These are phyloP conservation scores for Okapia johnstoni DNA, from an alignment of 2,113 vertebrate genomes.

Conservation along the genomic window DNA sequence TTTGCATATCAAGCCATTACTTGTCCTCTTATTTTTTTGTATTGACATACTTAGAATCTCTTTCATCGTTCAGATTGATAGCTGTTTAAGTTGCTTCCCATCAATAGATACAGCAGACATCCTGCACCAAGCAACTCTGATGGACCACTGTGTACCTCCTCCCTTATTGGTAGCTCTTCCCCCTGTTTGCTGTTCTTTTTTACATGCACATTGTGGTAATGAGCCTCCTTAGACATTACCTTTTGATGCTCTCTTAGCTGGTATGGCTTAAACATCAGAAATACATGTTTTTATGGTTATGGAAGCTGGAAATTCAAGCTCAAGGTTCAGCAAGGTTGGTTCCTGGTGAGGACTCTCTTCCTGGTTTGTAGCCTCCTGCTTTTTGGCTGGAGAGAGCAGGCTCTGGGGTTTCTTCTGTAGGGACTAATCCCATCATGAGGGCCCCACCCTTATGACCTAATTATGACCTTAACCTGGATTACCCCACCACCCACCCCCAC, in stretches of 20 bases:
- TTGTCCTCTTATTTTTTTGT: neutral
- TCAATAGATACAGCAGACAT: neutral
- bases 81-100: neutral
- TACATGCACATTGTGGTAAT: neutral
- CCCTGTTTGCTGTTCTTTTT: neutral
- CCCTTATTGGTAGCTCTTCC: neutral
- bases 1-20: neutral
- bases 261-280: neutral
- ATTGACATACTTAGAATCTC: neutral
- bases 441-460: neutral
- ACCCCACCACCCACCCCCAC: neutral
- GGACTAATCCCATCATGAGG: neutral
- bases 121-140: neutral
- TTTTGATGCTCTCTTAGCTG: neutral
- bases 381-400: neutral
- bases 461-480: neutral
- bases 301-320: neutral
- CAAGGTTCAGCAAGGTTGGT: neutral
- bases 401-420: neutral
- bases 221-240: neutral
- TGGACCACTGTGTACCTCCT: fast-evolving
- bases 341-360: neutral
- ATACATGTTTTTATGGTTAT: neutral
- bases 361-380: neutral
- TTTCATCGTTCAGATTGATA: neutral